phyloP scores from a whole-genome alignment of 2,797 vertebrate genomes.

The Lacerta viridis region DNA sequence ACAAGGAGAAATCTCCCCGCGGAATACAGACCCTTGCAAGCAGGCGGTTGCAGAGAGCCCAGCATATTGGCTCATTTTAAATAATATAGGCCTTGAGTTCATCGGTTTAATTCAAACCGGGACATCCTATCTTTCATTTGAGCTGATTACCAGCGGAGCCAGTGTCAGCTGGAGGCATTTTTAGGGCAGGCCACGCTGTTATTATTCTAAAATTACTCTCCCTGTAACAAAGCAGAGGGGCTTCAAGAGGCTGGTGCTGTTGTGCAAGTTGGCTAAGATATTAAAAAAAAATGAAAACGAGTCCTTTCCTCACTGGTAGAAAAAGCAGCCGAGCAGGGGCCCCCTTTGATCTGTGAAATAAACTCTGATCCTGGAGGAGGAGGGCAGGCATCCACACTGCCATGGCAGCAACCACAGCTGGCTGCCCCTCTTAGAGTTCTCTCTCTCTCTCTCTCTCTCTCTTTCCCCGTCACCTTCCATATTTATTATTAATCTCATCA shows the following conservation, averaged over 20 bases:
- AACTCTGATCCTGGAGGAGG: slow-evolving; percentile 80
- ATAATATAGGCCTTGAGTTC: slow-evolving; percentile 70
- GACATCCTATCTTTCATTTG: slow-evolving; percentile 77
- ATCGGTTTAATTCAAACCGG: slow-evolving; percentile 76
- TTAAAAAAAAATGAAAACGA: slow-evolving; percentile 82
- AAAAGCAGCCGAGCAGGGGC: slow-evolving; percentile 82
- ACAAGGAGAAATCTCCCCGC: slow-evolving; percentile 49
- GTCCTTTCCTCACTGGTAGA: slow-evolving; percentile 83
- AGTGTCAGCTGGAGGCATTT: slow-evolving; percentile 80
- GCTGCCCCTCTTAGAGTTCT: slow-evolving; percentile 29
- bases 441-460: no score
- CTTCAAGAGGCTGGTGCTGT: slow-evolving; percentile 77
- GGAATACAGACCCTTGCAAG: slow-evolving; percentile 34
- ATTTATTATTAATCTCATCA: slow-evolving; percentile 46
- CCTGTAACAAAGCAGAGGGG: slow-evolving; percentile 79
- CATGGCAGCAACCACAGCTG: slow-evolving; percentile 39
- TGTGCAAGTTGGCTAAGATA: slow-evolving; percentile 79
- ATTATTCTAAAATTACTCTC: slow-evolving; percentile 82
- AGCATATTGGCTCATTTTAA: slow-evolving; percentile 74
- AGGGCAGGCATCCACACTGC: slow-evolving; percentile 65
- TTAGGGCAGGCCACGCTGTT: slow-evolving; percentile 76
- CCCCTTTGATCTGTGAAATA: slow-evolving; percentile 89
- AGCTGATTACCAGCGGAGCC: slow-evolving; percentile 78
- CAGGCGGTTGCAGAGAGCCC: slow-evolving; percentile 35
- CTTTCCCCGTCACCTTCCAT: slow-evolving; percentile 27